Conservation (phyloP, 2,888 invertebrate species). For the Apotomis capreana region DNA sequence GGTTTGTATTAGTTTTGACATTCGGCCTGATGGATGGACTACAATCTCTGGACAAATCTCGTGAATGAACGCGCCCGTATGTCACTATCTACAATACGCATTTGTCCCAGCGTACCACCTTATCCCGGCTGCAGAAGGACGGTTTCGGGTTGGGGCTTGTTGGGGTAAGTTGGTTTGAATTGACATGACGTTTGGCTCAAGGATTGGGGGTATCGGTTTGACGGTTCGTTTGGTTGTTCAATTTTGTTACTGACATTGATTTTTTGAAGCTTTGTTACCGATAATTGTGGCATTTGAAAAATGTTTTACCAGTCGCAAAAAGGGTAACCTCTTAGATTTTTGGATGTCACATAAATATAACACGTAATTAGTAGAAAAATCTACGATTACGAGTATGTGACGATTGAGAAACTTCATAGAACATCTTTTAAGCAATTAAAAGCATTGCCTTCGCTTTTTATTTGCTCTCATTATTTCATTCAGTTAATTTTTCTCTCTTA, state of each 20-base stretch:
- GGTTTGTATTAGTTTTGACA: slow-evolving; percentile 82
- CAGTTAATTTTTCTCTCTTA: too few relatives aligned
- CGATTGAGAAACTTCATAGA: too few relatives aligned
- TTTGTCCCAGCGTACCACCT: neutral
- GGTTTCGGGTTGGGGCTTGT: neutral
- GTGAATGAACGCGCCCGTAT: slow-evolving; percentile 77
- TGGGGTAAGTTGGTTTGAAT: slow-evolving; percentile 12
- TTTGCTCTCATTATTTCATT: too few relatives aligned
- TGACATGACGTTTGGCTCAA: slow-evolving; percentile 8
- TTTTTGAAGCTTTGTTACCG: slow-evolving; percentile 10
- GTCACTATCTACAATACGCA: slow-evolving; percentile 44
- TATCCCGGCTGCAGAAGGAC: neutral
- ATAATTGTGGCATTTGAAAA: neutral
- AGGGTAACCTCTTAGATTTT: too few relatives aligned
- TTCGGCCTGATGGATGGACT: slow-evolving; percentile 81
- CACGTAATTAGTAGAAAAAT: too few relatives aligned
- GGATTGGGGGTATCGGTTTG: slow-evolving; percentile 18
- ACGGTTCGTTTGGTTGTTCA: slow-evolving; percentile 26
- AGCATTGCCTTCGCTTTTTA: too few relatives aligned
- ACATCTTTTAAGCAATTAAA: too few relatives aligned
- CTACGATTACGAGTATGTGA: too few relatives aligned
- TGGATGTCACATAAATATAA: too few relatives aligned
- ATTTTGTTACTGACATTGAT: slow-evolving; percentile 29
- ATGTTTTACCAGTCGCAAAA: too few relatives aligned
- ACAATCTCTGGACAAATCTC: slow-evolving; percentile 78